phyloP scores from a whole-genome alignment of 2,888 invertebrate genomes.

The Strigamia crassipes region DNA sequence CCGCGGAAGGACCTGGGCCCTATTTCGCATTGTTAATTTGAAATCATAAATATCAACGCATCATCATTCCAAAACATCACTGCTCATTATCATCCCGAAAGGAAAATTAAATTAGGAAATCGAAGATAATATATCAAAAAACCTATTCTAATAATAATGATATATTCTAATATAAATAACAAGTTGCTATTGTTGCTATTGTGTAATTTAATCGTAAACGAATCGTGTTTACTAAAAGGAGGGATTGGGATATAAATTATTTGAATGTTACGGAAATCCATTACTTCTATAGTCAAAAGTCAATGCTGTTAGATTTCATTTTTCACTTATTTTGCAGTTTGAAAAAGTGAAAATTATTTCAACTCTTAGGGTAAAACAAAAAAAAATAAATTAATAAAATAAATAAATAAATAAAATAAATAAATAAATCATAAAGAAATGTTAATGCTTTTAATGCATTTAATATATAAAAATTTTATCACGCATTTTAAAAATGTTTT shows the following conservation, averaged over 20 bases:
- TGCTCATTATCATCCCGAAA: constrained; percentile 24
- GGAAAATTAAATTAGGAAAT: not conserved
- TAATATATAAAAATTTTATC: constrained; percentile 4
- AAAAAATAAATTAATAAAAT: too few relatives aligned
- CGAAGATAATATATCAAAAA: constrained; percentile 25
- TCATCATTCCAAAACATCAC: constrained; percentile 2
- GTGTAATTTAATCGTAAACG: not conserved
- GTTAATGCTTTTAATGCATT: constrained; percentile 20
- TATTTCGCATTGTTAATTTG: constrained; percentile 33
- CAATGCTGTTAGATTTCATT: constrained; percentile 6
- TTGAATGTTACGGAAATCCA: not conserved
- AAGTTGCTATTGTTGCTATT: constrained; percentile 17
- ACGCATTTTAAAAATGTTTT: constrained; percentile 29
- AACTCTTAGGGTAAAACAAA: too few relatives aligned
- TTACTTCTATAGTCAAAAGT: constrained; percentile 6
- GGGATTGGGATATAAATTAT: constrained; percentile 1
- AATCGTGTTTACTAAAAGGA: not conserved
- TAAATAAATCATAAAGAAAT: not conserved
- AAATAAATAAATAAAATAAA: too few relatives aligned
- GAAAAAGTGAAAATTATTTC: not conserved
- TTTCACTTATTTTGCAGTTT: constrained; percentile 3
- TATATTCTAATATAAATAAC: constrained; percentile 20
- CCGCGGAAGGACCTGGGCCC: constrained; percentile 39
- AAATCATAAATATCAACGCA: not conserved
- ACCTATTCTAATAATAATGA: constrained; percentile 19